Evolutionary conservation across 2,888 invertebrate genomes (phyloP).

Genomic region (Andrena fulva): DNA sequence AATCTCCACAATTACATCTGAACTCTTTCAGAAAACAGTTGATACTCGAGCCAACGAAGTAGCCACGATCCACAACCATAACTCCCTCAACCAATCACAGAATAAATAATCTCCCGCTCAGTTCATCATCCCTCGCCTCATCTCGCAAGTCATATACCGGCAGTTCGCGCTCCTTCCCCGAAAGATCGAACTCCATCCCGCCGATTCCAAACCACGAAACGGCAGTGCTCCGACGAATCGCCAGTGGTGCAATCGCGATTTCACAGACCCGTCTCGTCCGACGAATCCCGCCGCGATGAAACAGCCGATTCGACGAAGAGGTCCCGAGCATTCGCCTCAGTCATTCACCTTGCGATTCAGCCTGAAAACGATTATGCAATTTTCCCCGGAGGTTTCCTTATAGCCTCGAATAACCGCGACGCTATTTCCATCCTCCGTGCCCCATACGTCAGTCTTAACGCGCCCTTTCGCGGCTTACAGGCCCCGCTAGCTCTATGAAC

Average conservation of each 20-base stretch:
- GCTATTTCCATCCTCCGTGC: conserved; percentile 58
- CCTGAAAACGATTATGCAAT: conserved; percentile 65
- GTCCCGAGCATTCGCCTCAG: conserved; percentile 35
- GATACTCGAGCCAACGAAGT: no score
- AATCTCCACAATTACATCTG: no score
- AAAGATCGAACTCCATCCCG: neutral
- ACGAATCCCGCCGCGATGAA: neutral
- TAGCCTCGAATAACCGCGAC: conserved; percentile 54
- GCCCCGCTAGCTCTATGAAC: conserved; percentile 55
- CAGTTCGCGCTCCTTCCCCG: neutral
- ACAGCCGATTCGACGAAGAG: neutral
- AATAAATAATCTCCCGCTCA: no score
- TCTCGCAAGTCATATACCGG: neutral
- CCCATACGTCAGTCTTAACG: conserved; percentile 57
- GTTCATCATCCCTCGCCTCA: neutral
- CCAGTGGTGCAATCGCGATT: conserved; percentile 7
- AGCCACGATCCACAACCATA: no score
- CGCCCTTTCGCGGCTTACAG: conserved; percentile 69
- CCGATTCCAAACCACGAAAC: neutral
- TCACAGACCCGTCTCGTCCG: neutral
- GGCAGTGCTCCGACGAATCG: neutral
- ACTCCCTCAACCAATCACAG: no score
- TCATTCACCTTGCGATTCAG: conserved; percentile 61
- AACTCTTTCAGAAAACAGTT: no score
- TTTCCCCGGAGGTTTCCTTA: conserved; percentile 64